These are phyloP conservation scores for Acronicta aceris DNA, from an alignment of 2,888 invertebrate genomes.

Conservation along the genomic window DNA sequence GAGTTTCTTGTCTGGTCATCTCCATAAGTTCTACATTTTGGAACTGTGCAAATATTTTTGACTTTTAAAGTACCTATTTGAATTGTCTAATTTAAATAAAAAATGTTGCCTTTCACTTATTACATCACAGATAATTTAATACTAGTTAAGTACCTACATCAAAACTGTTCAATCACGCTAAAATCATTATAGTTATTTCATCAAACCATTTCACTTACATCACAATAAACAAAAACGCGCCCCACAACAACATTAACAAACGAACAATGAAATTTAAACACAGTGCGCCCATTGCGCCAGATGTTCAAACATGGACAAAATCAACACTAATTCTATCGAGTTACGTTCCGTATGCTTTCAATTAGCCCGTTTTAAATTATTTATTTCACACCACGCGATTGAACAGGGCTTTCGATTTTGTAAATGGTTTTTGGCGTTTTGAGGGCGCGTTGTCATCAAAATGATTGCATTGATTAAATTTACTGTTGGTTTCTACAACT, in stretches of 20 bases:
- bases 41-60: too few species aligned
- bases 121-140: too few species aligned
- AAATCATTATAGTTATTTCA: slow-evolving; percentile 2
- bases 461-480: slow-evolving; percentile 7
- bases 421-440: slow-evolving; percentile 26
- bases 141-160: too few species aligned
- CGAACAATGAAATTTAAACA: slow-evolving; percentile 71
- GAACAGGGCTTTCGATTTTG: slow-evolving; percentile 18
- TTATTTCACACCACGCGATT: slow-evolving; percentile 57
- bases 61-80: too few species aligned
- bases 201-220: slow-evolving; percentile 32
- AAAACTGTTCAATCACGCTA: slow-evolving; percentile 5
- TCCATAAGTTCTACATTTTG: too few species aligned
- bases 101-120: too few species aligned
- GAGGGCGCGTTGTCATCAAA: slow-evolving; percentile 14
- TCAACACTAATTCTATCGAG: slow-evolving; percentile 70
- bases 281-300: slow-evolving; percentile 64
- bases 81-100: too few species aligned
- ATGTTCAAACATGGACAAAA: slow-evolving; percentile 76
- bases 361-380: slow-evolving; percentile 57
- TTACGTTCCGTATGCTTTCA: slow-evolving; percentile 61
- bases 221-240: slow-evolving; percentile 48
- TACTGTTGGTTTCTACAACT: background rate
- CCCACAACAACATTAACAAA: slow-evolving; percentile 58
- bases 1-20: too few species aligned